Evolutionary conservation across 1,140 invertebrate species (phyloP), one percentile per base, ranked within the genome.

Genomic region (Temnothorax longispinosus): DNA sequence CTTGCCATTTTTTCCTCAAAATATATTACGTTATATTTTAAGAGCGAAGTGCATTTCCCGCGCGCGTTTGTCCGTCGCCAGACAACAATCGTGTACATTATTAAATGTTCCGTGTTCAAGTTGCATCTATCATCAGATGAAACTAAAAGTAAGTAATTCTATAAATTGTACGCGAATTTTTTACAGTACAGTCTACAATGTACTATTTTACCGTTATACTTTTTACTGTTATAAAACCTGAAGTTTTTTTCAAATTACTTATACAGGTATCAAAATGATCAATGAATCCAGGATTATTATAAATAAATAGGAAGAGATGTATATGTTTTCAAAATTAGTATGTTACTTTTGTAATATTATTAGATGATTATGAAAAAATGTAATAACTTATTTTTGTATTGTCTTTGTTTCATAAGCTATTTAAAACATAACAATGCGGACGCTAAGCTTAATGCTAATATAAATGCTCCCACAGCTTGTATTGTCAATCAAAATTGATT

Each of bases 11-110:
- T 85, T 77, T 56, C 10, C 58, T 52, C 2, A 13, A 27, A 44
- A 84, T 60, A 62, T 62, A 84, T 84, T 41, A 47, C 80, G 44
- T 84, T 72, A 75, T 84, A 84, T 75, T 84, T 84, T 84, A 84
- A 75, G 69, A 50, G 69, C 11, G 54, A 50, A 8, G 18, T 50
- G 32, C 54, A 41, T n/a, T 62, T n/a, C 32, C 47, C 47, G 47
- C 50, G 77, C 64, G 8, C 54, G 44, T 74, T 60, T 54, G 32
- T 38, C 52, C 67, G 65, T 72, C 8, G 52, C 38, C 32, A 35
- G 54, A 62, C 80, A 47, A 84, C 56, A 60, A 84, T 84, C 54
- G 6, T 81, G 32, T 58, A 27, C 21, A 74, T 84, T 74, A 60
- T 84, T 84, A 62, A 81, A 81, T 84, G 69, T 62, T 47, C 69